These are phyloP conservation scores for Ciconia boyciana DNA, from an alignment of 2,113 vertebrate genomes.

Conservation along the genomic window DNA sequence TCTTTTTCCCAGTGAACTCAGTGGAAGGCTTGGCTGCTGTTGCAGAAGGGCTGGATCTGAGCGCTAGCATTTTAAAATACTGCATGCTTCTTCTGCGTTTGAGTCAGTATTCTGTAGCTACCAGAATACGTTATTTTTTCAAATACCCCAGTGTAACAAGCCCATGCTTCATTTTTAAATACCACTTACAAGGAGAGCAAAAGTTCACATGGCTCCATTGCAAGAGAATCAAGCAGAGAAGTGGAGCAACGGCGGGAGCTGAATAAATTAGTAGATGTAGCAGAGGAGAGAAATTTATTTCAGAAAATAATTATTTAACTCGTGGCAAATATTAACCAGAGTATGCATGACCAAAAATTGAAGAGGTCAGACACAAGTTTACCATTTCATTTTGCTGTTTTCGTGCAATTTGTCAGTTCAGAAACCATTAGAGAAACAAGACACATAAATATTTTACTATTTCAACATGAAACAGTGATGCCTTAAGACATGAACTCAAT, in stretches of 20 bases:
- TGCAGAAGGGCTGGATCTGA: neutral
- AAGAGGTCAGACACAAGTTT: conserved; percentile 11
- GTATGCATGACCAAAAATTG: neutral
- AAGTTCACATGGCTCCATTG: conserved; percentile 39
- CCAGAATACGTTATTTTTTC: neutral
- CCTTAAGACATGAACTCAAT: conserved; percentile 1
- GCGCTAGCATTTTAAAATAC: neutral
- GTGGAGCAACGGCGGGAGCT: neutral
- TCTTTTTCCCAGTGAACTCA: neutral
- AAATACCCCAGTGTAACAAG: neutral
- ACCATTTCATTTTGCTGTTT: neutral
- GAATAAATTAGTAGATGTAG: neutral
- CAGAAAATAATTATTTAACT: conserved; percentile 28
- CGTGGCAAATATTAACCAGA: neutral
- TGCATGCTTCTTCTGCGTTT: neutral
- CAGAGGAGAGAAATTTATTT: neutral
- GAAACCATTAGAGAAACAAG: conserved; percentile 8
- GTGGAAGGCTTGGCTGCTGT: neutral
- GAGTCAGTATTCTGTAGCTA: neutral
- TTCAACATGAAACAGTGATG: conserved; percentile 16
- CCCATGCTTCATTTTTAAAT: conserved; percentile 44
- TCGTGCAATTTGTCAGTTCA: neutral
- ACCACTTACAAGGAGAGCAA: conserved; percentile 33
- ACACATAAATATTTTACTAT: conserved; percentile 48
- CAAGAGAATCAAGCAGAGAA: neutral